A percentile compares a stretch with the other conserved stretches of the same genome.
Conservation (phyloP, 2,113 vertebrate genomes). For the Paralichthys olivaceus region DNA sequence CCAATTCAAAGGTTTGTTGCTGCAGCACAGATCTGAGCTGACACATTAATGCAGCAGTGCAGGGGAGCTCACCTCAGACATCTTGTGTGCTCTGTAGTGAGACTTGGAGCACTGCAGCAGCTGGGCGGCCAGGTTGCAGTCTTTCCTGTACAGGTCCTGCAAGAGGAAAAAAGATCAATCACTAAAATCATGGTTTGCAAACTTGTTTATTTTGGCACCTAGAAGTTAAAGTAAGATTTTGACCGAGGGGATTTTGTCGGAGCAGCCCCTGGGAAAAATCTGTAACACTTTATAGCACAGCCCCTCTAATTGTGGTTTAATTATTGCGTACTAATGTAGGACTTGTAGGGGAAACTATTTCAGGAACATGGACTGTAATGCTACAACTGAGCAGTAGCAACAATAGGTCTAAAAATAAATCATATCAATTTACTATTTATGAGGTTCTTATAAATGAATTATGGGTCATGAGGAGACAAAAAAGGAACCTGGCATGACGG, state of each 20-base stretch:
- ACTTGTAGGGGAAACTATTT: neutral
- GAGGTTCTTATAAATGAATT: neutral
- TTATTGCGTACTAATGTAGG: conserved; percentile 23
- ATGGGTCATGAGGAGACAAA: neutral
- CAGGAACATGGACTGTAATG: neutral
- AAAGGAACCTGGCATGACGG: neutral
- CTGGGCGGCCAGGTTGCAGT: conserved; percentile 96
- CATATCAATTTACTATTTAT: conserved; percentile 8
- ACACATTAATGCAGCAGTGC: neutral
- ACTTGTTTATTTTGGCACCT: neutral
- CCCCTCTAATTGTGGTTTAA: neutral
- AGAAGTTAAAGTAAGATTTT: neutral
- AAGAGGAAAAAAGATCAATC: conserved; percentile 61
- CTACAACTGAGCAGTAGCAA: neutral
- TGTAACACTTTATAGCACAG: conserved; percentile 19
- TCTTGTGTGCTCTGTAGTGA: conserved; percentile 90
- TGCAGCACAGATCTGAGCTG: neutral
- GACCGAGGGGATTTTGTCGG: neutral
- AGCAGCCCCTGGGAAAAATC: conserved; percentile 8
- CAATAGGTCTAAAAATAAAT: conserved; percentile 12
- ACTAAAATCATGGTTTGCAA: neutral
- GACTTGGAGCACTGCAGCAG: conserved; percentile 96
- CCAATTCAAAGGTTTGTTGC: neutral
- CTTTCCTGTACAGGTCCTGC: conserved; percentile 95
- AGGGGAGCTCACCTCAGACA: conserved; percentile 90